Evolutionary conservation across 2,113 vertebrate genomes (phyloP), one percentile per base, ranked within the genome.

Genomic region (Hippocampus mohnikei): DNA sequence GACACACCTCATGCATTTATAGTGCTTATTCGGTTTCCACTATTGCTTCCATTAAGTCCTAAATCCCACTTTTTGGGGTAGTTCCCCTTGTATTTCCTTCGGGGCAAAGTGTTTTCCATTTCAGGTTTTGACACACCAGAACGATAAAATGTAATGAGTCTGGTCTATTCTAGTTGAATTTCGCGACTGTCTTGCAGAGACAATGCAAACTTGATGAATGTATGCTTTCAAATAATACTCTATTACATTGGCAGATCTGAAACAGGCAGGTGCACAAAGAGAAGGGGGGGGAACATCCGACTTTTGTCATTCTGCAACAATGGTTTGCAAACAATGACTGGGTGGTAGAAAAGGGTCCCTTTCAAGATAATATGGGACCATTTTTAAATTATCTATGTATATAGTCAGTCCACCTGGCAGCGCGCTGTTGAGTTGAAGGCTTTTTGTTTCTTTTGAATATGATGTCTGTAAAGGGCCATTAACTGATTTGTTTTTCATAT

Each of bases 401-500:
- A 70, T 65, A 76, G 76, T 78, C 44, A 76, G 76, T 70, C 74
- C 82, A 76, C 80, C 81, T 73, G 77, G 67, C 77, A 81, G 70
- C 65, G 72, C 48, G 27, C 65, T 71, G 70, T 80, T 85, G 81
- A 82, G 69, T 79, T 85, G 50, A 84, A 86, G 81, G 79, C 74
- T 81, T 84, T 87, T 60, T 63, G 82, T 73, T 79, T 84, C 86
- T 62, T 63, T 84, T 71, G 77, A 83, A 84, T 73, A 23, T 82
- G 70, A 82, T 67, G 68, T 67, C 50, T 77, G 82, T 81, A 88
- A 86, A 73, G 75, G 70, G 69, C 74, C 76, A 85, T 87, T 88
- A 84, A 82, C 79, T 79, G 73, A 85, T 87, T 85, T 84, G 79
- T 83, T 87, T 76, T 74, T 61, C 66, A 71, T 77, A 75, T 80